These are phyloP conservation scores for Liasis olivaceus DNA, from an alignment of 2,797 vertebrate species.

Conservation along the genomic window DNA sequence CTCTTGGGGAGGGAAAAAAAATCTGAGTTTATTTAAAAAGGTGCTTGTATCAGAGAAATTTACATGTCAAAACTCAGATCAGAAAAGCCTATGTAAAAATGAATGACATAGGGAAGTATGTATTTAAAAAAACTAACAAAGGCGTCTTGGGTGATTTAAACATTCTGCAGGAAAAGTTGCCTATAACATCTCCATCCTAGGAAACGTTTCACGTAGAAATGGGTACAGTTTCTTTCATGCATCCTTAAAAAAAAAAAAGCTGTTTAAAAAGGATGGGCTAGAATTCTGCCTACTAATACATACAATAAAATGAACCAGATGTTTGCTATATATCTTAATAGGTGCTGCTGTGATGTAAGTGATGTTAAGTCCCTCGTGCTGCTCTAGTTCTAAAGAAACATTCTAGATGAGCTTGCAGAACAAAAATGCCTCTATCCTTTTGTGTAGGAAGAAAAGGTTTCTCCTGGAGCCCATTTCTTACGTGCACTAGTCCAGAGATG, in stretches of 20 bases:
- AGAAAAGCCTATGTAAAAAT: neutral
- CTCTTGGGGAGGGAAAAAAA: neutral
- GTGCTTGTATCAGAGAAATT: neutral
- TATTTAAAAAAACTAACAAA: too few species aligned
- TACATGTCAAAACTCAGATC: neutral
- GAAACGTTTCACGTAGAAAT: neutral
- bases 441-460: constrained; percentile 31
- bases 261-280: neutral
- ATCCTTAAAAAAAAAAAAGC: neutral
- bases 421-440: constrained; percentile 38
- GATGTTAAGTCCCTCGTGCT: constrained; percentile 62
- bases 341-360: neutral
- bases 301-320: neutral
- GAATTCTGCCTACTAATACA: neutral
- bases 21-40: neutral
- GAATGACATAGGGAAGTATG: neutral
- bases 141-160: neutral
- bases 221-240: neutral
- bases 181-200: neutral
- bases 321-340: neutral
- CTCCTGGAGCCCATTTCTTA: neutral
- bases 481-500: too few species aligned
- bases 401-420: constrained; percentile 48
- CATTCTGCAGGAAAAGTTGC: neutral
- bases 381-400: constrained; percentile 61